Evolutionary conservation across 2,888 invertebrate genomes (phyloP), one percentile per base, ranked within the genome.

Genomic region (Diaperis boleti): DNA sequence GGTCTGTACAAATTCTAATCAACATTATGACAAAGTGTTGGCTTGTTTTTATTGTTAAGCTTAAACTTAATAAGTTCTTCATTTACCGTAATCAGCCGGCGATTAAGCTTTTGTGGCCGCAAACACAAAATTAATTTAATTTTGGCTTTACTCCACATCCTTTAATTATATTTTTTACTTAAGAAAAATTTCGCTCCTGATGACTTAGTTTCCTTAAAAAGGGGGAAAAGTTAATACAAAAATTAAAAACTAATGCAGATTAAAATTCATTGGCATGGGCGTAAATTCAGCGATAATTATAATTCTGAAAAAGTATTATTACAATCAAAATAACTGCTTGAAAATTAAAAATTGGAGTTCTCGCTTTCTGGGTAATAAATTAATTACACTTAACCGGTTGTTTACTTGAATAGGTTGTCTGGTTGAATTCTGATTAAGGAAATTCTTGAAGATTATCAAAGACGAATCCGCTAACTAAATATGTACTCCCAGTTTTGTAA

Each of bases 351-450:
- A 20, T 20, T 6, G 20, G 6, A 5, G 6, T 20, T 29, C 33
- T 11, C 11, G 31, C 41, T 52, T 35, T 41, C 33, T 22, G 11
- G 15, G 26, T 11, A 42, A n/a, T 17, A 14, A 60, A 60, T 60
- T 52, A 52, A 50, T 60, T 50, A 42, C 52, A n/a, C 47, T 15
- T 52, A 60, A 33, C 22, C 50, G 59, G 59, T 42, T 44, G 59
- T 60, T 50, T 49, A 60, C 59, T 26, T 52, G 52, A 60, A 33
- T 52, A 15, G 17, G 22, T 31, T 42, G 59, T 60, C 59, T 42
- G 6, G 18, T 31, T 52, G 50, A 42, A 60, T 60, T 52, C 50
- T 60, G 42, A 52, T 60, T 50, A 60, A 52, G 49, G 50, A 59
- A 41, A 49, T 31, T 41, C 29, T 56, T 18, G 17, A 31, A 42